Evolutionary conservation across 2,888 invertebrate genomes (phyloP).

Genomic region (Pseudanteris insignis): DNA sequence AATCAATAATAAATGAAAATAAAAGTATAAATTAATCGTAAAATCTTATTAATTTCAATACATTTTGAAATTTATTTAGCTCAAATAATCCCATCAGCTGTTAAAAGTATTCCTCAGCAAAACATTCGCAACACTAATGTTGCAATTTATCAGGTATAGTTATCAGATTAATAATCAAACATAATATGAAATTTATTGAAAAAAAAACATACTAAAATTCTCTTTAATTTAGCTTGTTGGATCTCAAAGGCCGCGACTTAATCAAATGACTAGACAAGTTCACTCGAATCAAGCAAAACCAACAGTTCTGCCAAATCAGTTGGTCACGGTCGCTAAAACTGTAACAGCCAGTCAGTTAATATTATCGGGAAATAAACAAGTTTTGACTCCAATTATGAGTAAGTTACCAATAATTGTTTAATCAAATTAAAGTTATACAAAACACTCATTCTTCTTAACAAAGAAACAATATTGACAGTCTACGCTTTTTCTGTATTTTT

Average conservation of each 20-base stretch:
- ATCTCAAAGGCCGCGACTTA: slow-evolving; percentile 63
- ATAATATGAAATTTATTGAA: too few species aligned
- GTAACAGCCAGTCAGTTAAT: slow-evolving; percentile 63
- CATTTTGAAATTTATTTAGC: slow-evolving; percentile 48
- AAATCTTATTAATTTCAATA: slow-evolving; percentile 2
- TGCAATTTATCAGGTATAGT: slow-evolving; percentile 60
- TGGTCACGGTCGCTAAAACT: slow-evolving; percentile 63
- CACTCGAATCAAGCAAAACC: slow-evolving; percentile 61
- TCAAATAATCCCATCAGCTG: slow-evolving; percentile 64
- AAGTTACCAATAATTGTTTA: slow-evolving; percentile 39
- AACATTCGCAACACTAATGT: slow-evolving; percentile 62
- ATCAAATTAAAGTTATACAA: not conserved
- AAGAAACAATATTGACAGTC: too few species aligned
- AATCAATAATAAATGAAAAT: too few species aligned
- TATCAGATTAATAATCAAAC: too few species aligned
- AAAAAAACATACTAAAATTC: not conserved
- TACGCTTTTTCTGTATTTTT: too few species aligned
- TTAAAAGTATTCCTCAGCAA: slow-evolving; percentile 63
- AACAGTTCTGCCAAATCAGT: slow-evolving; percentile 61
- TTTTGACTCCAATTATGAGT: slow-evolving; percentile 65
- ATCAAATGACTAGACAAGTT: slow-evolving; percentile 63
- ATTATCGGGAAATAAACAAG: slow-evolving; percentile 64
- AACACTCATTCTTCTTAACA: too few species aligned
- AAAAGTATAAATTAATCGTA: not conserved
- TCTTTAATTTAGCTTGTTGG: slow-evolving; percentile 58